These are phyloP conservation scores for Fulmarus glacialis DNA, from an alignment of 2,113 vertebrate genomes.

Conservation along the genomic window DNA sequence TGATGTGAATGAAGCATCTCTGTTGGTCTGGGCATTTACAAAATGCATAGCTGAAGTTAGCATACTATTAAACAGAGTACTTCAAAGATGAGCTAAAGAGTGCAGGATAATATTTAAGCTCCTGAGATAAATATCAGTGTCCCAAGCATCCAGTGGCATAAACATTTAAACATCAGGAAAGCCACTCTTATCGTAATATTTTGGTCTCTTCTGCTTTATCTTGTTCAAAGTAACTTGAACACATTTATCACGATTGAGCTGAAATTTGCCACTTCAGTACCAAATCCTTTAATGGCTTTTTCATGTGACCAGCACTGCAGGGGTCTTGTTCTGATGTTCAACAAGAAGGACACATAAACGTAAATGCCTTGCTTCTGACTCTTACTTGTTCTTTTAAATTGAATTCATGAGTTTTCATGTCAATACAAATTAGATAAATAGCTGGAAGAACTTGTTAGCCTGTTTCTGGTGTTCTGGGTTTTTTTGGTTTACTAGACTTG, in stretches of 20 bases:
- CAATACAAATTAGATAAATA: conserved; percentile 55
- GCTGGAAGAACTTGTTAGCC: conserved; percentile 30
- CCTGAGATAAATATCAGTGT: neutral
- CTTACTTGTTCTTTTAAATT: conserved; percentile 16
- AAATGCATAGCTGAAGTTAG: neutral
- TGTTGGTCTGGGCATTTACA: neutral
- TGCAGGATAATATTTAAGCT: neutral
- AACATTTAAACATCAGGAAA: neutral
- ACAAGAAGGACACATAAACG: neutral
- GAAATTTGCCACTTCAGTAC: neutral
- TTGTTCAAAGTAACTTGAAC: neutral
- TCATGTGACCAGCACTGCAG: neutral
- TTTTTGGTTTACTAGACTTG: neutral
- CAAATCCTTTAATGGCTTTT: conserved; percentile 22
- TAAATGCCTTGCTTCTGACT: neutral
- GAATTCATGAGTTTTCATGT: conserved; percentile 34
- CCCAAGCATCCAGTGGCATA: neutral
- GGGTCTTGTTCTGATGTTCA: conserved; percentile 4
- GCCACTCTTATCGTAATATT: neutral
- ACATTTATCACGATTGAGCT: neutral
- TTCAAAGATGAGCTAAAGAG: neutral
- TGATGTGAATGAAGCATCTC: neutral
- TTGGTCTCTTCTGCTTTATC: neutral
- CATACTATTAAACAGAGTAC: neutral
- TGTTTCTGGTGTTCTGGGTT: neutral